These are phyloP conservation scores for Atherinosoma microstoma DNA, from an alignment of 2,797 vertebrate genomes.

Conservation along the genomic window DNA sequence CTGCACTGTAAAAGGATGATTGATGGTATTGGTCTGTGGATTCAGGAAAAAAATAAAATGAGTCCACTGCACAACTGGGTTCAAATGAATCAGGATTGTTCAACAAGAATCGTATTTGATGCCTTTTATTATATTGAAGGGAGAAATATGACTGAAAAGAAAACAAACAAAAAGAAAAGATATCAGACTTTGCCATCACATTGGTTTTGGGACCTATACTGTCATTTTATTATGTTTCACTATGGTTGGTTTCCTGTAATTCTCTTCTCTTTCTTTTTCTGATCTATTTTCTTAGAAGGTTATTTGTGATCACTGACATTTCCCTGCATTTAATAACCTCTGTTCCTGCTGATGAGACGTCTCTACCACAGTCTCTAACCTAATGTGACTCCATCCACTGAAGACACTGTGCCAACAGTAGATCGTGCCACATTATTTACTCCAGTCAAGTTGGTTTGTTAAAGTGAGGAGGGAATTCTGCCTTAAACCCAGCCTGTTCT, in stretches of 20 bases:
- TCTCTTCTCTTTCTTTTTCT: constrained; percentile 41
- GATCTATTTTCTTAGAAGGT: constrained; percentile 39
- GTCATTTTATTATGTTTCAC: constrained; percentile 54
- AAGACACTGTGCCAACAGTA: constrained; percentile 69
- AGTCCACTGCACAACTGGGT: constrained; percentile 72
- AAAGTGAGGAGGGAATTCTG: constrained; percentile 77
- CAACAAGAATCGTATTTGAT: constrained; percentile 62
- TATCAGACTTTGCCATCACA: constrained; percentile 55
- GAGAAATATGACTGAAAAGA: constrained; percentile 22
- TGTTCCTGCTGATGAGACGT: constrained; percentile 37
- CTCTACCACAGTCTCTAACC: constrained; percentile 54
- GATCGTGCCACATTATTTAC: constrained; percentile 60
- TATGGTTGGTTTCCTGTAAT: constrained; percentile 52
- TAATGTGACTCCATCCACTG: constrained; percentile 61
- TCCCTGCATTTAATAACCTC: constrained; percentile 50
- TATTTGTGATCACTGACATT: constrained; percentile 51
- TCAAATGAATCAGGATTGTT: constrained; percentile 73
- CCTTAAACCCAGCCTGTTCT: constrained; percentile 85
- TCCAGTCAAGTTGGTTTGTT: constrained; percentile 68
- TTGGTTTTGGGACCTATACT: constrained; percentile 71
- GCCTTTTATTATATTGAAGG: constrained; percentile 64
- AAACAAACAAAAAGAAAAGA: constrained; percentile 24
- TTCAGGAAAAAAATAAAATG: constrained; percentile 50
- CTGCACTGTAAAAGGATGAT: constrained; percentile 69
- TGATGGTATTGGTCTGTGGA: constrained; percentile 66